phyloP scores from a whole-genome alignment of 2,113 vertebrate species.

The Pomatostomus ruficeps region DNA sequence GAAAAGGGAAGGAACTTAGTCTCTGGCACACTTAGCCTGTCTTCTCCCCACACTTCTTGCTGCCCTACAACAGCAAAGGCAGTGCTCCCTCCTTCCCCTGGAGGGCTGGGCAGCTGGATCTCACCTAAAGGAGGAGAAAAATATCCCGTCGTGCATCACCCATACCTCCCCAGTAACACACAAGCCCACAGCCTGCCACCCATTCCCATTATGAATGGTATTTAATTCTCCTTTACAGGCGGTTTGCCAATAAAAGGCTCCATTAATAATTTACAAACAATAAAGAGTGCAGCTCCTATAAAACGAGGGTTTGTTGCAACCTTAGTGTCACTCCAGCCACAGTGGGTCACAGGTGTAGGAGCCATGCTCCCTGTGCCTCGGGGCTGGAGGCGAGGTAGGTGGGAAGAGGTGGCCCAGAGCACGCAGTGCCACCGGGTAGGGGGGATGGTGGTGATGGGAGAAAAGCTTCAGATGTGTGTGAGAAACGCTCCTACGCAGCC shows the following conservation, averaged over 20 bases:
- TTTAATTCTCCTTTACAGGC: slow-evolving; percentile 58
- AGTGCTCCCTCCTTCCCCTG: not conserved
- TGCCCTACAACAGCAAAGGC: not conserved
- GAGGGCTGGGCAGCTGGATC: not conserved
- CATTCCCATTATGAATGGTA: slow-evolving; percentile 28
- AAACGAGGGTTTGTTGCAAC: not conserved
- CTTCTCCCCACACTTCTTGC: not conserved
- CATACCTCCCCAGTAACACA: not conserved
- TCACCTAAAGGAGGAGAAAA: not conserved
- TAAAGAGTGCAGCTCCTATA: slow-evolving; percentile 9
- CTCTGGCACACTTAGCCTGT: not conserved
- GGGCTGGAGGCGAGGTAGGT: not conserved
- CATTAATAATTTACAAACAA: slow-evolving; percentile 64
- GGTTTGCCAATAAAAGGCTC: not conserved
- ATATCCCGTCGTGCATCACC: accelerated
- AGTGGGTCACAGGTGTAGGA: not conserved
- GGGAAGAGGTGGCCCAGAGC: not conserved
- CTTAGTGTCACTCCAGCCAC: not conserved
- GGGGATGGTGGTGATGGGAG: not conserved
- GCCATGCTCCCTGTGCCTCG: not conserved
- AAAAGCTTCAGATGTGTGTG: not conserved
- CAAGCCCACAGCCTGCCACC: not conserved
- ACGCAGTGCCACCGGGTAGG: not conserved
- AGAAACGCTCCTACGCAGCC: not conserved
- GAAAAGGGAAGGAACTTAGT: not conserved